Conservation (phyloP, 1,140 invertebrate species). For the Ceratitis capitata region DNA sequence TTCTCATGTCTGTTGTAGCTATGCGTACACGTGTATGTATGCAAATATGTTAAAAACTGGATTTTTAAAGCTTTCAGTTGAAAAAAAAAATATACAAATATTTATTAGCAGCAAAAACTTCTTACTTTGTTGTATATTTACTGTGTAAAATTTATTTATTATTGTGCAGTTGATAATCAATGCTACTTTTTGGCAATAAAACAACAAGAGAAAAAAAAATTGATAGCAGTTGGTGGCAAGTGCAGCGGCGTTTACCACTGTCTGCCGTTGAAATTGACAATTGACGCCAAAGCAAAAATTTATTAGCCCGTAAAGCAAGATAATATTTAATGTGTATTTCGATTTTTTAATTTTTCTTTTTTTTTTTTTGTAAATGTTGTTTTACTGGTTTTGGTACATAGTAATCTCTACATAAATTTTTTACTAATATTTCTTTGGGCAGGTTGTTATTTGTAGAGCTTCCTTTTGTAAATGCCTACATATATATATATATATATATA, state of each 20-base stretch:
- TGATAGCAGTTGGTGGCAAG: neutral
- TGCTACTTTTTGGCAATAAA: neutral
- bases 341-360: neutral
- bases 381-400: neutral
- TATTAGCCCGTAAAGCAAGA: neutral
- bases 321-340: neutral
- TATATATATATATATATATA: too few relatives aligned
- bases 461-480: too few relatives aligned
- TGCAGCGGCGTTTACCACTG: neutral
- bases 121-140: neutral
- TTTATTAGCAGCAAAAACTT: neutral
- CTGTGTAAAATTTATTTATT: neutral
- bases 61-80: neutral
- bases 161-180: too few relatives aligned
- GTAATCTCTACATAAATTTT: neutral
- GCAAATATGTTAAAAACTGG: neutral
- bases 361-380: neutral
- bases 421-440: neutral
- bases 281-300: conserved; percentile 15
- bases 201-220: neutral
- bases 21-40: neutral
- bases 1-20: neutral
- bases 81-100: neutral
- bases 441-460: too few relatives aligned
- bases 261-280: neutral